phyloP scores from a whole-genome alignment of 2,888 invertebrate species.

The Ochlodes sylvanus region DNA sequence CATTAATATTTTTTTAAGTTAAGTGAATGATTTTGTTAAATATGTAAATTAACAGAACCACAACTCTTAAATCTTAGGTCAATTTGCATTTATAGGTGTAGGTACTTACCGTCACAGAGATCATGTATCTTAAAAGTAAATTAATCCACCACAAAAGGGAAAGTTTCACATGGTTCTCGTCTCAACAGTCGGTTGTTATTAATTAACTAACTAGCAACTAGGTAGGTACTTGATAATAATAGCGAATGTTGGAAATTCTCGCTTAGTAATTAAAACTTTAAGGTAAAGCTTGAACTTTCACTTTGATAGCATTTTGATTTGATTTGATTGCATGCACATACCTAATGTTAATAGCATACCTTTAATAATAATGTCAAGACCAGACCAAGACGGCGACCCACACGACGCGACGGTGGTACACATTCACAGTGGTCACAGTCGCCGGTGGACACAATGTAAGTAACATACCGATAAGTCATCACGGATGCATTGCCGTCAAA shows the following conservation, averaged over 20 bases:
- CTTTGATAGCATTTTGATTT: background rate
- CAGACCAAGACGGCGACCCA: no score
- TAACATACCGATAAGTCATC: no score
- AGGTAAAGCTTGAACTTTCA: background rate
- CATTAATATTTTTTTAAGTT: no score
- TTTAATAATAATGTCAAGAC: no score
- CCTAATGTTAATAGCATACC: no score
- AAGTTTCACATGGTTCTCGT: slow-evolving; percentile 49
- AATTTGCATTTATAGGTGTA: slow-evolving; percentile 41
- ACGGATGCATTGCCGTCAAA: no score
- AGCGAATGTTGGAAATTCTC: background rate
- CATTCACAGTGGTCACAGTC: no score
- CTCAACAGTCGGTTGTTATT: slow-evolving; percentile 14
- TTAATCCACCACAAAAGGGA: slow-evolving; percentile 55
- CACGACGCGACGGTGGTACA: no score
- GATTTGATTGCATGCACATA: no score
- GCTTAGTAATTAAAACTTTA: background rate
- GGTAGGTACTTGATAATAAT: background rate
- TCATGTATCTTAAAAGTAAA: slow-evolving; percentile 53
- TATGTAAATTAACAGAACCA: no score
- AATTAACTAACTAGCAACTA: slow-evolving; percentile 13
- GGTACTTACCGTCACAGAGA: slow-evolving; percentile 42
- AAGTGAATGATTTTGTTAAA: no score
- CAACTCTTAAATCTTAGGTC: background rate
- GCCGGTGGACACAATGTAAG: no score